Conservation (phyloP, 2,797 vertebrate genomes). For the Myripristis jacobus region DNA sequence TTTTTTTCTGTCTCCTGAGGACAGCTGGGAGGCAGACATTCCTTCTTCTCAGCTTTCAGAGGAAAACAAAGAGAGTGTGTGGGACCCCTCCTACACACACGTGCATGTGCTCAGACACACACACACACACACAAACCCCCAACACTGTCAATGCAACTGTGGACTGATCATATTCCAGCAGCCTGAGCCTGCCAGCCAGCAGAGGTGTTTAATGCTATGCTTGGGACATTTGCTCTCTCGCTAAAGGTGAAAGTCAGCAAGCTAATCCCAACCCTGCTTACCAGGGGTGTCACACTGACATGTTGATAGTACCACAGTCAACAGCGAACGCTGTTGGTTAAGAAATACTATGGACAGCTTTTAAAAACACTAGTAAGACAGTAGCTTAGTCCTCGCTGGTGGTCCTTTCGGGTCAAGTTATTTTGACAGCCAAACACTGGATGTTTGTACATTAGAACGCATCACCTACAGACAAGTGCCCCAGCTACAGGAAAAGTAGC, state of each 20-base stretch:
- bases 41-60: slow-evolving; percentile 81
- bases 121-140: slow-evolving; percentile 19
- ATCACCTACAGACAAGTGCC: slow-evolving; percentile 19
- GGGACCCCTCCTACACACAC: slow-evolving; percentile 73
- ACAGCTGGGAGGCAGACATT: slow-evolving; percentile 86
- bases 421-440: not conserved
- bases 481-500: not conserved
- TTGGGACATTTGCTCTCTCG: slow-evolving; percentile 52
- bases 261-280: slow-evolving; percentile 55
- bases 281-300: slow-evolving; percentile 21
- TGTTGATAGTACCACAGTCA: slow-evolving; percentile 11
- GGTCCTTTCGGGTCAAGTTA: slow-evolving; percentile 10
- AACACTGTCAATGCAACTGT: slow-evolving; percentile 71
- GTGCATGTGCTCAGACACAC: slow-evolving; percentile 63
- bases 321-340: not conserved
- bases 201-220: slow-evolving; percentile 45
- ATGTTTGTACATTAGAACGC: slow-evolving; percentile 27
- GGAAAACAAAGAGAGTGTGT: slow-evolving; percentile 78
- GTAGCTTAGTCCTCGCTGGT: slow-evolving; percentile 24
- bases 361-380: slow-evolving; percentile 13
- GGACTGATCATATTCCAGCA: slow-evolving; percentile 72
- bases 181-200: slow-evolving; percentile 39
- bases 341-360: not conserved
- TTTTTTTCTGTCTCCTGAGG: slow-evolving; percentile 63
- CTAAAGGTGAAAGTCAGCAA: slow-evolving; percentile 73